Base-by-base conservation (phyloP, 2,113 vertebrate genomes). In the Mugil cephalus region DNA sequence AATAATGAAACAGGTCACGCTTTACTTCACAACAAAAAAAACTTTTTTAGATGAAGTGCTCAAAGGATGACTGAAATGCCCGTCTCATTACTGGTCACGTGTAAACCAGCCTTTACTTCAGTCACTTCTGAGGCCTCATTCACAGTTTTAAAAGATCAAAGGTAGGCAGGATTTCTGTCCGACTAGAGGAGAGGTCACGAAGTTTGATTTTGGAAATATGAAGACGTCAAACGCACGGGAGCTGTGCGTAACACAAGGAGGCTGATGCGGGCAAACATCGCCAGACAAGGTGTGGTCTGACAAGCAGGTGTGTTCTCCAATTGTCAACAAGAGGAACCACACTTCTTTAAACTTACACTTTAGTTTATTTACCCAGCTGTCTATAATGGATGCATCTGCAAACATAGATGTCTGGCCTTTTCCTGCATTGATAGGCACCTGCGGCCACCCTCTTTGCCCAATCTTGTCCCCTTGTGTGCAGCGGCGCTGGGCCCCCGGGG, bases 261-360 rank as follows among this genome's bases (percentile, higher is more conserved):
- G 55, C 48, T 15, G 55, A 58, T 53, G 36, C 18, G 1, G 17
- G 54, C 50, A 74, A 82, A 73, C 51, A 55, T 48, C n/a, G 40
- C 30, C 71, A 74, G 71, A 71, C 71, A 40, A 80, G 84, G 82
- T 67, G 70, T 75, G 84, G 74, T 59, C 78, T 38, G 19, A 84
- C 69, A 53, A 52, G 59, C 82, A 85, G 78, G 77, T 88, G 75
- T 59, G 67, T 39, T 53, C 36, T 30, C 34, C 11, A 13, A 64
- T 53, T 69, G 45, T 79, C 60, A 85, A 82, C 76, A 87, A 61
- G 35, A 50, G 8, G 30, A 18, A 67, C 51, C 54, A n/a, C 81
- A 74, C 65, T 48, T 14, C 53, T 58, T 58, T 46, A 66, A 55
- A 14, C 48, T 46, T 1, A 0, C 34, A 63, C 34, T 71, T 71